A percentile compares a stretch with the other conserved stretches of the same genome.
These are phyloP conservation scores for Eumerus sabulonum DNA, from an alignment of 2,888 invertebrate species.

Conservation along the genomic window DNA sequence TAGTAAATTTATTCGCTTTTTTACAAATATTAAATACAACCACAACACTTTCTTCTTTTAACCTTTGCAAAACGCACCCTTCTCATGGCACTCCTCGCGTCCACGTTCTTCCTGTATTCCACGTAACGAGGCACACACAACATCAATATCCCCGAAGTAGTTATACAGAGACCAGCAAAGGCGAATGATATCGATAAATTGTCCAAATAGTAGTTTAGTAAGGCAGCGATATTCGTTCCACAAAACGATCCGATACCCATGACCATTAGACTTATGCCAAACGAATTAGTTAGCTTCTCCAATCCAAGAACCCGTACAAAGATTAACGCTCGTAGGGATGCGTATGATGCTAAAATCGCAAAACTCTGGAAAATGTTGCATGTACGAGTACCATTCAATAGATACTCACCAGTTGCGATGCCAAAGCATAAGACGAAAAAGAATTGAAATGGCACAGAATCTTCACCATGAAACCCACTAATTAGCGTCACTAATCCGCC, in stretches of 20 bases:
- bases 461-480: constrained; percentile 82
- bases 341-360: constrained; percentile 85
- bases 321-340: constrained; percentile 87
- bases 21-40: too few species aligned
- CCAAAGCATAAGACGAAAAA: constrained; percentile 73
- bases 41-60: not conserved
- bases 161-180: constrained; percentile 74
- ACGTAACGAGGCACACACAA: constrained; percentile 71
- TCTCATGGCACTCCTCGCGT: not conserved
- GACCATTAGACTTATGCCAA: constrained; percentile 86
- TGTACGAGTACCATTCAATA: too few species aligned
- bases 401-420: constrained; percentile 72
- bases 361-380: too few species aligned
- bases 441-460: constrained; percentile 73
- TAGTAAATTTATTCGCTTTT: too few species aligned
- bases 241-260: constrained; percentile 87
- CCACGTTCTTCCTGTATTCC: not conserved
- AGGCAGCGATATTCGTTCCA: constrained; percentile 80
- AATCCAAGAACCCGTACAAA: constrained; percentile 88
- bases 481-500: constrained; percentile 81
- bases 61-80: constrained; percentile 32
- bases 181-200: constrained; percentile 71
- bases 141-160: constrained; percentile 71
- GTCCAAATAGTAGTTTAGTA: constrained; percentile 71
- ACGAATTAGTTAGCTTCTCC: constrained; percentile 88